Evolutionary conservation across 2,113 vertebrate genomes (phyloP).

Genomic region (Toxotes jaculatrix): DNA sequence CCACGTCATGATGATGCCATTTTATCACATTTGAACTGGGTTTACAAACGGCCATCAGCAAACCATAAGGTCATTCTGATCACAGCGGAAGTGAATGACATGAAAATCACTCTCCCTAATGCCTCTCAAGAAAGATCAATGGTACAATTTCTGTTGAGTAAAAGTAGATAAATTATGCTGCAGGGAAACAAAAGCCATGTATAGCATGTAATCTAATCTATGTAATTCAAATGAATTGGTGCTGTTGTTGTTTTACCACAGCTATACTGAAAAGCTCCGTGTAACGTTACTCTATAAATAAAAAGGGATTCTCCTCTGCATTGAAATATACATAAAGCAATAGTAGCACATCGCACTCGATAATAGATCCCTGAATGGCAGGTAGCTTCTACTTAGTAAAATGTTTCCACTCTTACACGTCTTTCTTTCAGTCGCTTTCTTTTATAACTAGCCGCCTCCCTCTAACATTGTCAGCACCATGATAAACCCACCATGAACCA

Average conservation of each 20-base stretch:
- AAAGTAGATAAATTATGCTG: neutral
- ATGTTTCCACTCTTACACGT: neutral
- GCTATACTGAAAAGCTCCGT: neutral
- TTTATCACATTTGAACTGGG: constrained; percentile 55
- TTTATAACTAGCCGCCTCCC: constrained; percentile 1
- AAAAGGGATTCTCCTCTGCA: neutral
- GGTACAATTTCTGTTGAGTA: neutral
- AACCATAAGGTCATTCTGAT: constrained; percentile 20
- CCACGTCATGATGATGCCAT: constrained; percentile 39
- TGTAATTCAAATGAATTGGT: neutral
- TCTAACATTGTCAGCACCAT: neutral
- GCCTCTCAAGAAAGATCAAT: constrained; percentile 7
- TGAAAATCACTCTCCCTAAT: neutral
- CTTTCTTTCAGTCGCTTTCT: constrained; percentile 8
- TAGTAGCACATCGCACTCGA: neutral
- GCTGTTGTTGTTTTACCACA: too few species aligned
- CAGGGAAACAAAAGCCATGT: neutral
- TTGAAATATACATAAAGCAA: neutral
- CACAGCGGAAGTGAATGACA: constrained; percentile 25
- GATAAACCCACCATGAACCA: constrained; percentile 25
- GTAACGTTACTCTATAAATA: neutral
- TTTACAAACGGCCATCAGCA: constrained; percentile 31
- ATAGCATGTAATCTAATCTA: neutral
- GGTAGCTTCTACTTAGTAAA: neutral
- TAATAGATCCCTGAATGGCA: neutral